phyloP scores from a whole-genome alignment of 2,113 vertebrate genomes.

The Scopus umbretta region DNA sequence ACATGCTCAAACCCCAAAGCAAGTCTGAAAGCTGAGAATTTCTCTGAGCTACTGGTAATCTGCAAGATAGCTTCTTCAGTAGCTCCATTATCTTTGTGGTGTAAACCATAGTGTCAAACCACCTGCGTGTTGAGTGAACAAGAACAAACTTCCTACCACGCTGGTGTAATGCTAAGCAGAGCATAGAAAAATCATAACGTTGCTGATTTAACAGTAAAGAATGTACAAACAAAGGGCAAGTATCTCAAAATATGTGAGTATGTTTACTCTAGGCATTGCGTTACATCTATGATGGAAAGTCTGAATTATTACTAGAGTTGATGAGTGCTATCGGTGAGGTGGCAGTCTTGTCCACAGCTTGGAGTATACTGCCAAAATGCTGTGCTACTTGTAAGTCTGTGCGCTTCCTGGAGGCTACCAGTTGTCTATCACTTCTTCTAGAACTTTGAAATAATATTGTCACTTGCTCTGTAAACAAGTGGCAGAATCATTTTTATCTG shows the following conservation, averaged over 20 bases:
- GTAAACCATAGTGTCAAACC: neutral
- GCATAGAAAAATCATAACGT: neutral
- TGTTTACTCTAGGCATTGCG: neutral
- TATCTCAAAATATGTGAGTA: neutral
- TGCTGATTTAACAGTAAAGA: neutral
- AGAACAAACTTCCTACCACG: accelerated
- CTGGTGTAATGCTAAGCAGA: neutral
- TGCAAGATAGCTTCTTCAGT: neutral
- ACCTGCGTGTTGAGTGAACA: neutral
- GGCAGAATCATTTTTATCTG: constrained; percentile 4
- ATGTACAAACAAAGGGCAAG: neutral
- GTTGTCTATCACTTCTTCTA: neutral
- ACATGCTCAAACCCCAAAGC: accelerated
- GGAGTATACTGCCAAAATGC: neutral
- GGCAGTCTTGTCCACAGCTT: neutral
- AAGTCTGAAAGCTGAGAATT: neutral
- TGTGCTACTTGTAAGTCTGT: neutral
- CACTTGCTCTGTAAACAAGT: constrained; percentile 34
- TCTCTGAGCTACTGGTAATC: neutral
- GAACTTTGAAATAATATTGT: neutral
- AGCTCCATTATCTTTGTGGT: neutral
- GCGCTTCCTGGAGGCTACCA: neutral
- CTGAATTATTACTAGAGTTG: neutral
- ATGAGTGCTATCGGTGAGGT: neutral
- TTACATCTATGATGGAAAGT: neutral